These are phyloP conservation scores for Macrostomum lignano DNA, from an alignment of 1,140 invertebrate genomes.

Conservation along the genomic window DNA sequence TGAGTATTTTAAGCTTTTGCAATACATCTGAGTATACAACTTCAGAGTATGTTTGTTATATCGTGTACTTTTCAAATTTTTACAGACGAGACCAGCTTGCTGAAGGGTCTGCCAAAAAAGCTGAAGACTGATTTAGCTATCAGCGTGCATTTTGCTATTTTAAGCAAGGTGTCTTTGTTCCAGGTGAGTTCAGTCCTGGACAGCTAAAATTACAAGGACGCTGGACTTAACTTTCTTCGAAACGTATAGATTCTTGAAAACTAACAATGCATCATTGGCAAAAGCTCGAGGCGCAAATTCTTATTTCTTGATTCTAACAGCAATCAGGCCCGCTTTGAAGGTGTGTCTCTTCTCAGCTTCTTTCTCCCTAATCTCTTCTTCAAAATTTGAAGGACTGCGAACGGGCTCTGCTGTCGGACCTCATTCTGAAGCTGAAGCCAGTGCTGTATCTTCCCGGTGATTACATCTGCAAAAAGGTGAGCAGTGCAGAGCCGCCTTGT, in stretches of 20 bases:
- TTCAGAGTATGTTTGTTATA: too few relatives aligned
- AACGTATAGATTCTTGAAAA: too few relatives aligned
- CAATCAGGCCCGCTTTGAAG: too few relatives aligned
- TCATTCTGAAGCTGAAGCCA: slow-evolving; percentile 57
- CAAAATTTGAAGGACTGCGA: slow-evolving; percentile 41
- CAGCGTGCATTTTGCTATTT: slow-evolving; percentile 54
- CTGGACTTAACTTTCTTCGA: too few relatives aligned
- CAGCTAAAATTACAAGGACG: too few relatives aligned
- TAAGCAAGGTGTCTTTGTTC: slow-evolving; percentile 57
- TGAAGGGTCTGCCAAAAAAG: slow-evolving; percentile 53
- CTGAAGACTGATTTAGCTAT: slow-evolving; percentile 69
- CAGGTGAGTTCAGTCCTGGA: slow-evolving; percentile 31
- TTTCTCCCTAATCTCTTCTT: slow-evolving; percentile 5
- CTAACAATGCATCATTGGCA: too few relatives aligned
- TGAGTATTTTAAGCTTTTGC: too few relatives aligned
- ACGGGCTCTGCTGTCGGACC: slow-evolving; percentile 50
- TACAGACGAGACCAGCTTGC: slow-evolving; percentile 49
- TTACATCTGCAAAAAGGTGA: slow-evolving; percentile 49
- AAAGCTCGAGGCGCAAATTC: too few relatives aligned
- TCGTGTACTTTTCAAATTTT: slow-evolving; percentile 12
- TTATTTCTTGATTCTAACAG: too few relatives aligned
- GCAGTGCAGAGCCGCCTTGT: too few relatives aligned
- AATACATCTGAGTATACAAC: too few relatives aligned
- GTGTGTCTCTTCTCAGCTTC: not conserved
- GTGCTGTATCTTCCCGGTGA: slow-evolving; percentile 62